Base-by-base conservation (phyloP, 2,113 vertebrate species). In the Leucoraja erinaceus region DNA sequence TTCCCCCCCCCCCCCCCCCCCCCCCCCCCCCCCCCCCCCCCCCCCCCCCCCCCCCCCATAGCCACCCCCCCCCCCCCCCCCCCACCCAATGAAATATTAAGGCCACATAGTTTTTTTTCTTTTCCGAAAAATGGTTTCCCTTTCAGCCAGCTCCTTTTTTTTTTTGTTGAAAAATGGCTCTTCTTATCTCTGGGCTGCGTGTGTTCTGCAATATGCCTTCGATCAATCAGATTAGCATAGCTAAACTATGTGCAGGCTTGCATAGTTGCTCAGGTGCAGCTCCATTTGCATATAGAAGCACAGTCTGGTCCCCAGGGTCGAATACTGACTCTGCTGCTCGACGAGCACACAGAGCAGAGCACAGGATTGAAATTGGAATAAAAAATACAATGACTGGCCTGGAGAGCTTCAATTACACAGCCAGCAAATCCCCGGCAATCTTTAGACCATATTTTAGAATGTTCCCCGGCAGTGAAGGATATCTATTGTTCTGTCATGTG, bases 221-320 rank as follows among this genome's bases (percentile, higher is more conserved):
- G 97, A 98, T 98, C 98, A 98, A 99, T 99, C 98, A 98, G 98
- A 99, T 99, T 99, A 99, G 98, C 98, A 99, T 99, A 99, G 99
- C 98, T 99, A 99, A 99, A 98, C 98, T 98, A 98, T 98, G 97
- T 97, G 97, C 97, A 96, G 96, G 97, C 97, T 97, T 97, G 98
- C 98, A 98, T 97, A 93, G 97, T 98, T 98, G 98, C 97, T 98
- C 98, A 99, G 98, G 98, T 99, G 98, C 97, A 97, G 96, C 97
- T 95, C 96, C 96, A 99, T 99, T 99, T 99, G 98, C 98, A 99
- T 99, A 99, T 99, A 99, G 98, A 99, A 99, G 98, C 98, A 97
- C 97, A 97, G 97, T 97, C 96, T 97, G 97, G 97, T 99, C 98
- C 98, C 98, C 97, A 97, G 98, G 99, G 98, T 98, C 98, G 88